phyloP scores from a whole-genome alignment of 2,797 vertebrate species.

The Hapalemur alaotrensis region DNA sequence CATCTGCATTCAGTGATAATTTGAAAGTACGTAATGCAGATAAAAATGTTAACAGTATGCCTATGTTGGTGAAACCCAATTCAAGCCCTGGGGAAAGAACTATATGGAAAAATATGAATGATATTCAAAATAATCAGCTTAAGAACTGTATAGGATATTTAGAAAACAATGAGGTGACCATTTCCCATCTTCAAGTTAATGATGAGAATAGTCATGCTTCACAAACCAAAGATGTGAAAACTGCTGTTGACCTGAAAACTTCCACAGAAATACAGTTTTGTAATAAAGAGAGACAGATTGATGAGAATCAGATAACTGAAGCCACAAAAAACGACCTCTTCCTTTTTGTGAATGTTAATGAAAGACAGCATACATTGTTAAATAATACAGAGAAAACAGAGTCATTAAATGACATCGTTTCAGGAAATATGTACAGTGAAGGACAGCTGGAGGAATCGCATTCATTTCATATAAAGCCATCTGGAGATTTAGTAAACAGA shows the following conservation, averaged over 20 bases:
- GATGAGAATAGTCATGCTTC: constrained; percentile 43
- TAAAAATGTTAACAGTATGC: constrained; percentile 22
- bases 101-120: constrained; percentile 35
- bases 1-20: constrained; percentile 18
- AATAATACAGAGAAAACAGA: constrained; percentile 75
- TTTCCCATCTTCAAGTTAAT: background rate
- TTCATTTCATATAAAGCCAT: constrained; percentile 78
- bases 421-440: constrained; percentile 79
- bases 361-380: constrained; percentile 68
- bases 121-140: background rate
- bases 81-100: constrained; percentile 34
- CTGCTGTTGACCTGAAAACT: constrained; percentile 20
- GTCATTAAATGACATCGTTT: constrained; percentile 62
- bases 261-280: constrained; percentile 58
- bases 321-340: constrained; percentile 55
- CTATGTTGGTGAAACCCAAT: background rate
- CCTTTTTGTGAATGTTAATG: constrained; percentile 63
- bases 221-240: constrained; percentile 54
- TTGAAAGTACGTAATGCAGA: constrained; percentile 51
- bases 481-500: constrained; percentile 79
- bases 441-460: constrained; percentile 78
- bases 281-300: constrained; percentile 46
- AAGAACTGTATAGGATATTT: constrained; percentile 41
- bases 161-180: background rate
- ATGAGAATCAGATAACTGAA: constrained; percentile 64